Base-by-base conservation (phyloP, 2,888 invertebrate species). In the Eucera pruinosa region DNA sequence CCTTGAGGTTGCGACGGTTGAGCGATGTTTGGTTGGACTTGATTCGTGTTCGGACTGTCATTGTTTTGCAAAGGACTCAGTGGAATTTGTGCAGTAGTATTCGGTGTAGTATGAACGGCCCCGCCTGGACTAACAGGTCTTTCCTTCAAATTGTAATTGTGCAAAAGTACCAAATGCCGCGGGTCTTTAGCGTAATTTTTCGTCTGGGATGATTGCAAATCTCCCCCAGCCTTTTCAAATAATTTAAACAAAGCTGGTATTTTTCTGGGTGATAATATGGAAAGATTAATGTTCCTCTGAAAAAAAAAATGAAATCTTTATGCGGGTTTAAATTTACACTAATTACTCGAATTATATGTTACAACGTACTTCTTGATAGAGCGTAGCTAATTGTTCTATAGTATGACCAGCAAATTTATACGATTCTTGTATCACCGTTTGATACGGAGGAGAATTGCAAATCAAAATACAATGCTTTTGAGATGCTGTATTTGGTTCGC, bases 141-240 rank as follows among this genome's bases (percentile, higher is more conserved):
- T 86, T 96, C 96, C 87, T 96, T 95, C 7, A 96, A 85, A 79
- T 90, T 91, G 61, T 91, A 91, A 82, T 92, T 92, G 3, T 91
- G 86, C 23, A 92, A 70, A 9, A 97, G 93, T 2, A 97, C 96
- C 71, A 97, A 93, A 93, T 97, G 97, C 6, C 97, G 93, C 0
- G 96, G 95, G 91, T 97, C 98, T 92, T 97, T 97, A 0, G 98
- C 97, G 91, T 97, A 98, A 91, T 98, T 98, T 91, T 98, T 97
- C 15, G 96, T 96, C 86, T 96, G 96, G 0, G 96, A 95, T 0
- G 95, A 94, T 58, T 94, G 95, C 62, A 97, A 93, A 91, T 98
- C 98, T 0, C 97, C 97, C 9, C 97, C 97, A 2, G 97, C 97
- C 90, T 97, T 97, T 91, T 98, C 98, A 93, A 97, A 98, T 6